Conservation (phyloP, 1,140 invertebrate genomes). For the Bombus turneri region DNA sequence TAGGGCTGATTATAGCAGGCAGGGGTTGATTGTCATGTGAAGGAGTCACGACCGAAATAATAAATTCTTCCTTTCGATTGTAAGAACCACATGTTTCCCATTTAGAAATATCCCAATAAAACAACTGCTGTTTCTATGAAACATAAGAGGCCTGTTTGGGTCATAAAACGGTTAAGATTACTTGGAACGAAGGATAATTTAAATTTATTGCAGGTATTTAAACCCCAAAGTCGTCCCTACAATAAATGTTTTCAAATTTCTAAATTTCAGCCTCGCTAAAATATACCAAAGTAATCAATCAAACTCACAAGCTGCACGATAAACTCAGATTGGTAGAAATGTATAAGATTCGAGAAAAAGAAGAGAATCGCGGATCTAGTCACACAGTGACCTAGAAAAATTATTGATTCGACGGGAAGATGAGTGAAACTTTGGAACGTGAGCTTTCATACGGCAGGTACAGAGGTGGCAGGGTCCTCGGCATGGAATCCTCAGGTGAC, state of each 20-base stretch:
- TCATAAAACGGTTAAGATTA: neutral
- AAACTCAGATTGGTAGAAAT: no score
- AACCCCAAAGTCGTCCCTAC: no score
- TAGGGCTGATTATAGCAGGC: neutral
- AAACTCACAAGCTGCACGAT: no score
- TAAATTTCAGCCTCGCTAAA: no score
- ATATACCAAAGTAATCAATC: no score
- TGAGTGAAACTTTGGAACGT: neutral
- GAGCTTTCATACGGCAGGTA: slow-evolving; percentile 28
- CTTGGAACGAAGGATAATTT: no score
- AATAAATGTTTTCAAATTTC: accelerated
- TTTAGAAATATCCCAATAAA: neutral
- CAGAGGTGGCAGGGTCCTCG: neutral
- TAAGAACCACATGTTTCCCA: accelerated
- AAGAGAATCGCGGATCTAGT: neutral
- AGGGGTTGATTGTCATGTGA: neutral
- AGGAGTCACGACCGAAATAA: neutral
- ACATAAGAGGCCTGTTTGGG: accelerated
- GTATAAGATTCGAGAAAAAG: neutral
- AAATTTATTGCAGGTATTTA: neutral
- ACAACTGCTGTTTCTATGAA: accelerated
- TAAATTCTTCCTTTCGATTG: neutral
- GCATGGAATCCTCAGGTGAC: slow-evolving; percentile 52
- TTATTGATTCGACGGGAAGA: neutral
- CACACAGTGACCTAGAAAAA: slow-evolving; percentile 26